These are phyloP conservation scores for Trichonephila clavipes DNA, from an alignment of 1,140 invertebrate species.

Conservation along the genomic window DNA sequence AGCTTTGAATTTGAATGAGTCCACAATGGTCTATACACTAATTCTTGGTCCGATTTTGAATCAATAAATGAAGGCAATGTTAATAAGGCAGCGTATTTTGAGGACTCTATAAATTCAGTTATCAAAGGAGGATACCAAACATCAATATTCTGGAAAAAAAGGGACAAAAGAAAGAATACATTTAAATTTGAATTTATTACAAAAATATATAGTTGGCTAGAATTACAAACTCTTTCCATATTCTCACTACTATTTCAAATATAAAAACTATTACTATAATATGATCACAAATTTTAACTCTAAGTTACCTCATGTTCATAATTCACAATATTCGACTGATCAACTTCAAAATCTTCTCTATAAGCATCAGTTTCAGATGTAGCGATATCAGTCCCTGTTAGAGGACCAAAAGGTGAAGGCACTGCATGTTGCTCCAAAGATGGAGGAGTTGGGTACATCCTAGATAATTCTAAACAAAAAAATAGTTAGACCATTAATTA, in stretches of 20 bases:
- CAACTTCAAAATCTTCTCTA: conserved; percentile 53
- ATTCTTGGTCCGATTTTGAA: conserved; percentile 43
- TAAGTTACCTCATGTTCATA: conserved; percentile 42
- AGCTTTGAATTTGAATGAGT: conserved; percentile 21
- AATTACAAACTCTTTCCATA: no score
- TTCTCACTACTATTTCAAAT: no score
- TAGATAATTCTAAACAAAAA: conserved; percentile 83
- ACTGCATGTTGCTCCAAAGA: conserved; percentile 94
- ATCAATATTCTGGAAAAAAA: conserved; percentile 52
- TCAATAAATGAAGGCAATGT: conserved; percentile 47
- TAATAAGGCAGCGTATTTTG: conserved; percentile 64
- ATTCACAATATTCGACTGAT: neutral
- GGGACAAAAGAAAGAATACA: neutral
- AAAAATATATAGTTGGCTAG: no score
- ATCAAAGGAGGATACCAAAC: conserved; percentile 65
- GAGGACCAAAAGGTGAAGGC: conserved; percentile 81
- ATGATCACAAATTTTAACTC: no score
- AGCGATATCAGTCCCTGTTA: conserved; percentile 31
- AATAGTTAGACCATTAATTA: neutral
- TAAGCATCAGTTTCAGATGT: conserved; percentile 47
- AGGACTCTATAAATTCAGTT: conserved; percentile 59
- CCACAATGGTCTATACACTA: conserved; percentile 60
- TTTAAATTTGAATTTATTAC: no score
- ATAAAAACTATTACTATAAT: no score
- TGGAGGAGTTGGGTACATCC: conserved; percentile 99